Evolutionary conservation across 2,888 invertebrate genomes (phyloP).

Genomic region (Sipha maydis): DNA sequence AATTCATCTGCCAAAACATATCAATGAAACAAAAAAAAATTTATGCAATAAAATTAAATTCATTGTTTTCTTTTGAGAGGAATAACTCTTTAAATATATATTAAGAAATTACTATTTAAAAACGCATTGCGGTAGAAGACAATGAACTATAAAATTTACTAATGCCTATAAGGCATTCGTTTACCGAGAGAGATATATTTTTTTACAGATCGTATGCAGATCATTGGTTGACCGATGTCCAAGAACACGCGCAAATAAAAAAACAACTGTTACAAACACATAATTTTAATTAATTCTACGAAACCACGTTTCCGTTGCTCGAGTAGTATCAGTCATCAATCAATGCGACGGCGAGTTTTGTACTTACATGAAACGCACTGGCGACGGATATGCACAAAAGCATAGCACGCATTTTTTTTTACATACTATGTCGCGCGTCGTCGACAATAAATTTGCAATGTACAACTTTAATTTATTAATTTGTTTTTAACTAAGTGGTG

Average conservation of each 20-base stretch:
- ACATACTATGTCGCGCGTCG: not conserved
- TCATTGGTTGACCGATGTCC: not conserved
- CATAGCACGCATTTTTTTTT: not conserved
- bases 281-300: not conserved
- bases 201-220: slow-evolving; percentile 2
- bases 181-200: too few relatives aligned
- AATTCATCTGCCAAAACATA: too few relatives aligned
- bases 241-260: slow-evolving; percentile 11
- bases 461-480: too few relatives aligned
- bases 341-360: not conserved
- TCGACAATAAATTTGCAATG: too few relatives aligned
- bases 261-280: not conserved
- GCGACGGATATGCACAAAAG: not conserved
- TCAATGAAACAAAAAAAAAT: too few relatives aligned
- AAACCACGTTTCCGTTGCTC: not conserved
- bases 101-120: not conserved
- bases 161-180: not conserved
- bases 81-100: too few relatives aligned
- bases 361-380: not conserved
- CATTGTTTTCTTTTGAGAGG: too few relatives aligned
- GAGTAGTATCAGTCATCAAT: slow-evolving; percentile 26
- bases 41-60: too few relatives aligned
- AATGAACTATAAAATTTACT: not conserved
- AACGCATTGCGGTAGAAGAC: slow-evolving; percentile 3
- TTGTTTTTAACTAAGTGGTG: too few relatives aligned